Conservation (phyloP, 2,888 invertebrate species). For the Rhagonycha fulva region DNA sequence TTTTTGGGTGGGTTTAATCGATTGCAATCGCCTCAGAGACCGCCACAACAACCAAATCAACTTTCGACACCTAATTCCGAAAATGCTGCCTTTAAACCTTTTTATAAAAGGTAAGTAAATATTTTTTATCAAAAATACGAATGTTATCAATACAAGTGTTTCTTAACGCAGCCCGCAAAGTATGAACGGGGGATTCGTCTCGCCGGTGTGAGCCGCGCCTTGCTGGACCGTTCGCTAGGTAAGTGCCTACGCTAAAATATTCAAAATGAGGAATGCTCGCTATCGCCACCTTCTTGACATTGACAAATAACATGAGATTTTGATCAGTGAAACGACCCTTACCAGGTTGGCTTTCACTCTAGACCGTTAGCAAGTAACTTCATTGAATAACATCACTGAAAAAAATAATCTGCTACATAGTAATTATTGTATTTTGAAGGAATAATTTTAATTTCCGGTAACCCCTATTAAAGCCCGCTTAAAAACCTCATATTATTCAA, state of each 20-base stretch:
- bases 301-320: constrained; percentile 80
- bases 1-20: constrained; percentile 53
- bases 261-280: constrained; percentile 55
- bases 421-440: neutral
- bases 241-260: constrained; percentile 46
- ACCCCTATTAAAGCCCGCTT: neutral
- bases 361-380: constrained; percentile 45
- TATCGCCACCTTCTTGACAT: constrained; percentile 65
- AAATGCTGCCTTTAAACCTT: constrained; percentile 82
- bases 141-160: constrained; percentile 12
- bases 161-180: constrained; percentile 63
- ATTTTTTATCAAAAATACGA: neutral
- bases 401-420: neutral
- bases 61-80: constrained; percentile 54
- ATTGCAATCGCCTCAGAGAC: constrained; percentile 54
- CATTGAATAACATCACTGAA: constrained; percentile 43
- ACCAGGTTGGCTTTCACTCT: constrained; percentile 55
- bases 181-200: constrained; percentile 74
- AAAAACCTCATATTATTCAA: neutral
- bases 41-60: constrained; percentile 55
- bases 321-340: constrained; percentile 67
- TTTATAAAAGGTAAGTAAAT: constrained; percentile 81
- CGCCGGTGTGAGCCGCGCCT: constrained; percentile 69
- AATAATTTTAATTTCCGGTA: neutral
- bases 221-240: constrained; percentile 50